Evolutionary conservation across 2,888 invertebrate genomes (phyloP).

Genomic region (Apamea monoglypha): DNA sequence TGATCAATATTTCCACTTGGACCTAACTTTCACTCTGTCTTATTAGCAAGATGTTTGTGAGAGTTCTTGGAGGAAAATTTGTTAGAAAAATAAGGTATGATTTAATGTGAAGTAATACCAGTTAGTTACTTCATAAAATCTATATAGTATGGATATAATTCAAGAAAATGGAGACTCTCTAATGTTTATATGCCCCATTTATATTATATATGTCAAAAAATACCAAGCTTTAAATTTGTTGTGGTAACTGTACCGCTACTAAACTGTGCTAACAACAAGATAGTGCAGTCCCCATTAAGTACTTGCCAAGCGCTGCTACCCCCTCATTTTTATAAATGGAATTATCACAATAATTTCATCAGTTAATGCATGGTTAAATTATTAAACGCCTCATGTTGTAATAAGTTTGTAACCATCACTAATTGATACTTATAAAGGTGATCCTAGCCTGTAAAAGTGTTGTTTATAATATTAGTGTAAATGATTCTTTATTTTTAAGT

Average conservation of each 20-base stretch:
- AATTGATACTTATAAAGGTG: too few species aligned
- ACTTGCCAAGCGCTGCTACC: too few species aligned
- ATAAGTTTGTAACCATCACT: too few species aligned
- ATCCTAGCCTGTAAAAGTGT: too few species aligned
- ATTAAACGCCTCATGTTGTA: neutral
- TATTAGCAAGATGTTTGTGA: constrained; percentile 19
- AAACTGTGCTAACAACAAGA: neutral
- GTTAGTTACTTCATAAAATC: neutral
- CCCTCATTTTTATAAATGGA: too few species aligned
- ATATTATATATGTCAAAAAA: neutral
- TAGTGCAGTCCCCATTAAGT: too few species aligned
- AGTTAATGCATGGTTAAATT: too few species aligned
- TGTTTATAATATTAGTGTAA: too few species aligned
- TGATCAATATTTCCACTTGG: neutral
- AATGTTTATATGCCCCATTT: neutral
- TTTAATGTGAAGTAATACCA: neutral
- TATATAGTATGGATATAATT: constrained; percentile 5
- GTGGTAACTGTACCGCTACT: neutral
- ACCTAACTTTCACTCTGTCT: neutral
- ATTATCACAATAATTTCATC: too few species aligned
- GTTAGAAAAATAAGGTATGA: neutral
- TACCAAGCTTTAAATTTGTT: neutral
- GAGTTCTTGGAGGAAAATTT: neutral
- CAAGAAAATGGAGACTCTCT: constrained; percentile 1
- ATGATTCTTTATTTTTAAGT: too few species aligned